These are phyloP conservation scores for Raja brachyura DNA, from an alignment of 2,113 vertebrate genomes.

Conservation along the genomic window DNA sequence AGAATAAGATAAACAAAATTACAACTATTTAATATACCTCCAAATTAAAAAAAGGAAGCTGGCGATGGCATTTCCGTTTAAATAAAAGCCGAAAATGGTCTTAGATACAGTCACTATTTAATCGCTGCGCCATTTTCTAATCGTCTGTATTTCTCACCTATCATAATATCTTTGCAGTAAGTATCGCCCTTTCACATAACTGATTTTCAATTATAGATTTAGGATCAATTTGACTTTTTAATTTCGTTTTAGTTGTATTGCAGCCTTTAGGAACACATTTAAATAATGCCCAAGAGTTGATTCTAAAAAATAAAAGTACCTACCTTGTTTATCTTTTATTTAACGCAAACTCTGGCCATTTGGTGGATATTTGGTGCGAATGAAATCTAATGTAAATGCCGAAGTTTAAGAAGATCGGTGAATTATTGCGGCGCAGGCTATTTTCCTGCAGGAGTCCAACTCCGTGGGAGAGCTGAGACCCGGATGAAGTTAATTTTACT, in stretches of 20 bases:
- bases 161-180: neutral
- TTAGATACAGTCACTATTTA: neutral
- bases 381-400: neutral
- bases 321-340: neutral
- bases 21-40: neutral
- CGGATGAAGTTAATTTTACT: constrained; percentile 30
- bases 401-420: constrained; percentile 5
- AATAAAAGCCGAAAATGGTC: neutral
- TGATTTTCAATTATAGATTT: neutral
- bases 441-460: constrained; percentile 25
- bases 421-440: constrained; percentile 19
- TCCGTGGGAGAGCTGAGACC: constrained; percentile 16
- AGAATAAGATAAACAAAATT: neutral
- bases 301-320: neutral
- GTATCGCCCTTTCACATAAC: neutral
- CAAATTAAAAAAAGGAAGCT: constrained; percentile 10
- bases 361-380: neutral
- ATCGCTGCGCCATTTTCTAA: constrained; percentile 25
- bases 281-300: neutral
- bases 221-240: neutral
- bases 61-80: neutral
- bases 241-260: neutral
- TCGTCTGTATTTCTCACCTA: constrained; percentile 12
- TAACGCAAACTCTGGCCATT: too few species aligned
- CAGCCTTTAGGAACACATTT: neutral